Evolutionary conservation across 2,113 vertebrate genomes (phyloP), one percentile per base, ranked within the genome.

Genomic region (Spilogale gracilis): DNA sequence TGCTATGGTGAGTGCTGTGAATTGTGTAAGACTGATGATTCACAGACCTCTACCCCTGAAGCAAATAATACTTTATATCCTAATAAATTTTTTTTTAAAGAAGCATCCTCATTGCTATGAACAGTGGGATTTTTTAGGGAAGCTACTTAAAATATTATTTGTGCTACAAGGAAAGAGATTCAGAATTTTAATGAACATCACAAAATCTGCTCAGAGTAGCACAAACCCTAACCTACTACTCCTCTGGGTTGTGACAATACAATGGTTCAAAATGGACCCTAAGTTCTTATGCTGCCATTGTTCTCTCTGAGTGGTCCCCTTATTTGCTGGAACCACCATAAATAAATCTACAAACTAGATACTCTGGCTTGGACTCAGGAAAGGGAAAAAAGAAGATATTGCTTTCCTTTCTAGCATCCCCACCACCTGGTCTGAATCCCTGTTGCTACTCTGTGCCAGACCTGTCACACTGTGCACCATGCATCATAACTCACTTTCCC

Each of bases 141-240:
- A 96, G 38, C 43, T 93, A 91, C 65, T 82, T 93, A 82, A 43
- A 89, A 95, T 95, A 80, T 86, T 91, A 92, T 93, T 84, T 96
- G 88, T 92, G 82, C 30, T 74, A 13, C 21, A 87, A 38, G 73
- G 84, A 95, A 96, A 54, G 45, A 93, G 32, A 90, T 50, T 69
- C 30, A 2, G 82, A 8, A 93, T 89, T 93, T 93, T 93, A 96
- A 97, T 83, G 38, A 97, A 25, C 25, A 91, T 82, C 81, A 96
- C 92, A 96, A 97, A 96, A 90, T 92, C 48, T 73, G 2, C 71
- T 88, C 85, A 56, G 79, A 92, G 65, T 76, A 93, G 91, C 78
- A 88, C 50, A 97, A 88, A 52, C 56, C 20, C 48, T 85, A 91
- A 80, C 20, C 71, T 67, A 54, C 30, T 32, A 61, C 45, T 85